Conservation (phyloP, 2,797 vertebrate species). For the Pyrrhura leucotis region DNA sequence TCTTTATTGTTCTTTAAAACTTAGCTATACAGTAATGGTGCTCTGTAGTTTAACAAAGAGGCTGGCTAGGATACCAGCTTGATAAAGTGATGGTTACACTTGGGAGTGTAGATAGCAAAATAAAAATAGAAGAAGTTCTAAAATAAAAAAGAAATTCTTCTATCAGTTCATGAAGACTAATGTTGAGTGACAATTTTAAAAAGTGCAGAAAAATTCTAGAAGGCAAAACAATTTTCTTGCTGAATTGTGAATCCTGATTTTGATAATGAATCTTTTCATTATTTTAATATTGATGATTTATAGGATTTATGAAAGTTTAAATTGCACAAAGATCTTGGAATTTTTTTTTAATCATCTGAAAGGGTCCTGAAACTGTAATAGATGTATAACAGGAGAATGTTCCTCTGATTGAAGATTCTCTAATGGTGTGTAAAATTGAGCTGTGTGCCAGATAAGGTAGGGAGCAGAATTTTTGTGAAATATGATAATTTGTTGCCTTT, state of each 20-base stretch:
- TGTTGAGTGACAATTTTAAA: neutral
- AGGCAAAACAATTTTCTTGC: neutral
- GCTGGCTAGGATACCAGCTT: neutral
- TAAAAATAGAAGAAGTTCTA: neutral
- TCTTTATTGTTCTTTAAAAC: neutral
- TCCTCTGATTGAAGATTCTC: neutral
- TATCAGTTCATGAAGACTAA: neutral
- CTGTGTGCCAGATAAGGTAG: neutral
- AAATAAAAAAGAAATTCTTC: neutral
- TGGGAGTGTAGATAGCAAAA: neutral
- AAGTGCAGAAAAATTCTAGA: neutral
- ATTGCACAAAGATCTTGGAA: neutral
- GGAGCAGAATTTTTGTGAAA: neutral
- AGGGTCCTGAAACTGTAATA: neutral
- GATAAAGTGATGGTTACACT: neutral
- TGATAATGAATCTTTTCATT: neutral
- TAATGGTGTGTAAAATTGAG: neutral
- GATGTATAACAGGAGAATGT: neutral
- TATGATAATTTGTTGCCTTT: neutral
- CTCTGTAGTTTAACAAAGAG: neutral
- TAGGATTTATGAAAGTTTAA: neutral
- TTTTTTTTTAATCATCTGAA: neutral
- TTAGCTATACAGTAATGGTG: neutral
- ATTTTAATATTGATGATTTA: neutral
- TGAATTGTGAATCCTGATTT: neutral